A percentile compares a stretch with the other conserved stretches of the same genome.
These are phyloP conservation scores for Heliconius hermathena DNA, from an alignment of 1,140 invertebrate species.

Conservation along the genomic window DNA sequence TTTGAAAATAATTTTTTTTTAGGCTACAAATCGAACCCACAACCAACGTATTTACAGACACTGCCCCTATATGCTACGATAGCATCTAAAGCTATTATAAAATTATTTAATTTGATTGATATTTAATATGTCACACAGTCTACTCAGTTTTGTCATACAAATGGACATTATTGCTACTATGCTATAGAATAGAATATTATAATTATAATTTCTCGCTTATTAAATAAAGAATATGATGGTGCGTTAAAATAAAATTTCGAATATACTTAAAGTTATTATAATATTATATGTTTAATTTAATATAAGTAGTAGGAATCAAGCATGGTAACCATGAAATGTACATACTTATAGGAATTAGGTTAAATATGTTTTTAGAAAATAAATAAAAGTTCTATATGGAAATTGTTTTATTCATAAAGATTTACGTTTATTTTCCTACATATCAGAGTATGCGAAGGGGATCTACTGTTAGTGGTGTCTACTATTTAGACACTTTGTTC, in stretches of 20 bases:
- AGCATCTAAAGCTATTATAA: too few relatives aligned
- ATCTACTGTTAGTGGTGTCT: not conserved
- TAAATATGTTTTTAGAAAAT: conserved; percentile 13
- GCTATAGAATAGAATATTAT: not conserved
- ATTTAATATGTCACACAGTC: too few relatives aligned
- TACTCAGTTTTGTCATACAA: not conserved
- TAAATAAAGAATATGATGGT: conserved; percentile 31
- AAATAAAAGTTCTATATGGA: not conserved
- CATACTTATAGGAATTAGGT: conserved; percentile 1
- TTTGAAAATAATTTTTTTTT: too few relatives aligned
- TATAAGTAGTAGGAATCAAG: not conserved
- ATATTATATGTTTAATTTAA: not conserved
- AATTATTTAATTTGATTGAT: too few relatives aligned
- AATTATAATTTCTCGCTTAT: not conserved
- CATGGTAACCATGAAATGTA: conserved; percentile 7
- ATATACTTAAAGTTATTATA: not conserved
- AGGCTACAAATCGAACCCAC: too few relatives aligned
- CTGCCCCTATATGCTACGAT: too few relatives aligned
- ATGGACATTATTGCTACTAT: not conserved
- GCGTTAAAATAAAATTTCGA: conserved; percentile 18
- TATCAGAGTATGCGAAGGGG: too few relatives aligned
- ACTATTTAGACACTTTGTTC: too few relatives aligned
- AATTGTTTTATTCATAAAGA: not conserved
- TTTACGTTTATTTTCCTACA: not conserved
- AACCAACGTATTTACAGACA: too few relatives aligned